Evolutionary conservation across 1,140 invertebrate species (phyloP), one percentile per base, ranked within the genome.

Genomic region (Meloidogyne floridensis): DNA sequence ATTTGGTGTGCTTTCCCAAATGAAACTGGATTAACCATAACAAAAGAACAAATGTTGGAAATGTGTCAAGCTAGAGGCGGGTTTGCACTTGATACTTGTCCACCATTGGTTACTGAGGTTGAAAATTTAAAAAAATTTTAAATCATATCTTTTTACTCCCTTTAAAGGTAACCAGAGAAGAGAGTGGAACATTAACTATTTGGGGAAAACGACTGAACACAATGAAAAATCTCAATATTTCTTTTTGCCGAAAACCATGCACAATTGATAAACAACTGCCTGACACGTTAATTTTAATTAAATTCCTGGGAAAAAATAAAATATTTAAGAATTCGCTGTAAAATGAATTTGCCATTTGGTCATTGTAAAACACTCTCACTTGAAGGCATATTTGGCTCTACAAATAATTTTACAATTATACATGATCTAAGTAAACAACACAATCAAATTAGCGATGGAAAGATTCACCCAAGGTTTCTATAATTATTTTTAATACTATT

Each of bases 1-100:
- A 42, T 32, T 32, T 79, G 77, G 77, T 79, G 77, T 72, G 77
- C 59, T 51, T 79, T 79, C 11, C 59, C 54, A n/a, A 79, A 79
- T 71, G 51, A 65, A 20, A 72, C 65, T 10, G 77, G 77, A 7
- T 20, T 15, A 9, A 79, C 77, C 8, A 72, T 79, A 13, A 7
- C 77, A 18, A 15, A 13, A n/a, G 42, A 65, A 18, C 65, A 43
- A 71, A 79, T 47, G 51, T 15, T 15, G n/a, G 77, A 71, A 54
- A 43, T 71, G 9, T 79, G 77, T 42, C 77, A 69, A 11, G 0
- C 47, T 47, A 47, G 47, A 47, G n/a, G 65, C 1, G 77, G 77
- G 0, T 71, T 71, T 79, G 6, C 18, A 69, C 65, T 79, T 69
- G 43, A 47, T 18, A 69, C 43, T 65, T 79, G 77, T 72, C 77